Evolutionary conservation across 1,140 invertebrate species (phyloP).

Genomic region (Sarcophaga peregrina): DNA sequence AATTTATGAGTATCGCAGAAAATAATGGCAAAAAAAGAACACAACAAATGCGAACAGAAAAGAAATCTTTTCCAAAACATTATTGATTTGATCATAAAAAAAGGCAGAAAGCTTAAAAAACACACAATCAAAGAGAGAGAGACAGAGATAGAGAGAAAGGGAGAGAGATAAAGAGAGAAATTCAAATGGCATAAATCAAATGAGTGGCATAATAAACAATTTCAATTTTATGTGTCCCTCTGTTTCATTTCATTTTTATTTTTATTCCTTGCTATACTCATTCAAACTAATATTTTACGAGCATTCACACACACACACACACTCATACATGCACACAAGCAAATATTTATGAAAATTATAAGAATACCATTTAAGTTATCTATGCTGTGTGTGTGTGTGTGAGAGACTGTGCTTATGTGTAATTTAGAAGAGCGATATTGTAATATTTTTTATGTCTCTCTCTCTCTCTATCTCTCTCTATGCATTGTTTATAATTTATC

Average conservation of each 20-base stretch:
- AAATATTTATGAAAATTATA: too few relatives aligned
- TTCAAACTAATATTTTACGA: background rate
- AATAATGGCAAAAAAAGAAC: too few relatives aligned
- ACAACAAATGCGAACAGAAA: too few relatives aligned
- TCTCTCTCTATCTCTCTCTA: background rate
- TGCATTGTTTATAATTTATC: constrained; percentile 31
- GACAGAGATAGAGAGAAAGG: too few relatives aligned
- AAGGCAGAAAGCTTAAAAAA: background rate
- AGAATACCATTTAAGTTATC: too few relatives aligned
- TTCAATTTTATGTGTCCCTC: background rate
- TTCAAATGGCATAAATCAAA: background rate
- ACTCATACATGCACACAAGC: background rate
- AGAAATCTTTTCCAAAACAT: background rate
- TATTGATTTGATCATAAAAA: constrained; percentile 10
- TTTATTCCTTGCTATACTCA: background rate
- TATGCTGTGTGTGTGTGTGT: background rate
- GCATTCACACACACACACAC: background rate
- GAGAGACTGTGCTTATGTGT: background rate
- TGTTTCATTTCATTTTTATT: background rate
- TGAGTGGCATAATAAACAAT: constrained; percentile 11
- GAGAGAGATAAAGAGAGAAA: too few relatives aligned
- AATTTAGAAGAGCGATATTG: background rate
- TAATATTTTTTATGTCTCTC: background rate
- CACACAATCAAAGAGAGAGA: background rate
- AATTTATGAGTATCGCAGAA: too few relatives aligned